A percentile compares a stretch with the other conserved stretches of the same genome.
Conservation (phyloP, 2,797 vertebrate genomes). For the Sandelia bainsii region DNA sequence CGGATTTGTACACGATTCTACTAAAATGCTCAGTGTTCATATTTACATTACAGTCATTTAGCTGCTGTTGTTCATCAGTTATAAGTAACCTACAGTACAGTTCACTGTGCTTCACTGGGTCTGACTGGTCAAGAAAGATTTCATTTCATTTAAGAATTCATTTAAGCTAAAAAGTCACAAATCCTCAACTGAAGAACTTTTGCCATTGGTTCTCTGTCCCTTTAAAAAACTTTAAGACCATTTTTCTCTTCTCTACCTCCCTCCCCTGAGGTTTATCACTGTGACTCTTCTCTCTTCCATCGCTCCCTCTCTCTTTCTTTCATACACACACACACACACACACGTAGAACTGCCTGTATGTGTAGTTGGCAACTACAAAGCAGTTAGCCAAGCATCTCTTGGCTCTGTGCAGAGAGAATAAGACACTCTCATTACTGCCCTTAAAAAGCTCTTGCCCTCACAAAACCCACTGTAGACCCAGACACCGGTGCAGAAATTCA, state of each 20-base stretch:
- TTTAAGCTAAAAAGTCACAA: slow-evolving; percentile 35
- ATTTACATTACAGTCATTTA: background rate
- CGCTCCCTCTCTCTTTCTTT: slow-evolving; percentile 27
- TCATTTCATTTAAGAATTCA: too few species aligned
- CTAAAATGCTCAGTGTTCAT: slow-evolving; percentile 10
- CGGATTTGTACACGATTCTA: background rate
- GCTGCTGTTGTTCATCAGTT: slow-evolving; percentile 4
- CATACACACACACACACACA: slow-evolving; percentile 41
- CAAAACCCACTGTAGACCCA: slow-evolving; percentile 65
- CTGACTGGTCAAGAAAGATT: slow-evolving; percentile 1
- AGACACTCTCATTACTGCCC: slow-evolving; percentile 93
- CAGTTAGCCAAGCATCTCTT: slow-evolving; percentile 94
- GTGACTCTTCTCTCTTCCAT: slow-evolving; percentile 68
- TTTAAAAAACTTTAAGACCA: slow-evolving; percentile 82
- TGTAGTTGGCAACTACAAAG: slow-evolving; percentile 93
- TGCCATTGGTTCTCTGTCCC: slow-evolving; percentile 69
- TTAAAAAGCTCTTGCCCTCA: slow-evolving; percentile 76
- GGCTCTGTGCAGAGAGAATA: slow-evolving; percentile 93
- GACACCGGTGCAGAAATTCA: slow-evolving; percentile 56
- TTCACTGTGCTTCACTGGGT: too few species aligned
- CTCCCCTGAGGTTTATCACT: slow-evolving; percentile 72
- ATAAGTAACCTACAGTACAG: background rate
- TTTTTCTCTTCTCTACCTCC: slow-evolving; percentile 61
- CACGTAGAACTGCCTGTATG: slow-evolving; percentile 44
- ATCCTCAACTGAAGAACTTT: slow-evolving; percentile 37